These are phyloP conservation scores for Calonectris borealis DNA, from an alignment of 2,113 vertebrate species.

Conservation along the genomic window DNA sequence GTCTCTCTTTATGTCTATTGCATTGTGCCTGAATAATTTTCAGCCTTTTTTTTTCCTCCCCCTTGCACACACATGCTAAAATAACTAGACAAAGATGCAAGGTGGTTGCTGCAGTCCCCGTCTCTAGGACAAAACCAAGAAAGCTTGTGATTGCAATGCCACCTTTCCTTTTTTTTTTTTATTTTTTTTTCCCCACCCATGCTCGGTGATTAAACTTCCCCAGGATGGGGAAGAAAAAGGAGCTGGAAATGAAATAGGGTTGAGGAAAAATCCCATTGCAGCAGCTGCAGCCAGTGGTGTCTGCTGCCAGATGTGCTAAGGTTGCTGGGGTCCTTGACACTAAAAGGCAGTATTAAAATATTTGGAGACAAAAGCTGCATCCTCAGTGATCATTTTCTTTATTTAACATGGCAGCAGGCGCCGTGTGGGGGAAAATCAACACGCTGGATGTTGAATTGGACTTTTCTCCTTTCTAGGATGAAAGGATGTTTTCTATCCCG, in stretches of 20 bases:
- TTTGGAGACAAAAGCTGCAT: conserved; percentile 78
- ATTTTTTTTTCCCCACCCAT: neutral
- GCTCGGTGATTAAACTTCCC: conserved; percentile 74
- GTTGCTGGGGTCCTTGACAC: conserved; percentile 66
- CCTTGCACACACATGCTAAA: conserved; percentile 60
- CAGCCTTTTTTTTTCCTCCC: conserved; percentile 75
- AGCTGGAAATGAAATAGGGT: conserved; percentile 66
- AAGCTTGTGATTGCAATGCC: conserved; percentile 63
- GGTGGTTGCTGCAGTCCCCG: conserved; percentile 71
- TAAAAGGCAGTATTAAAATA: conserved; percentile 72
- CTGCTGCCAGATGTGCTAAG: conserved; percentile 74
- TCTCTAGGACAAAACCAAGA: conserved; percentile 52
- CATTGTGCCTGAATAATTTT: conserved; percentile 89
- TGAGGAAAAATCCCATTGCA: conserved; percentile 65
- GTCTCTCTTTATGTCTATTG: conserved; percentile 74
- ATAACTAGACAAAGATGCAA: conserved; percentile 74
- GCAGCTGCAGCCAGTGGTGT: conserved; percentile 70
- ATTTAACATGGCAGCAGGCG: conserved; percentile 79
- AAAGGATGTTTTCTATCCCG: conserved; percentile 65
- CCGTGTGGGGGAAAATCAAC: conserved; percentile 65
- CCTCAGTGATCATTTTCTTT: conserved; percentile 77
- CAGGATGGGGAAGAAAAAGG: conserved; percentile 67
- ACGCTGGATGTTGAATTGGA: conserved; percentile 69
- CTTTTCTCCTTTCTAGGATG: conserved; percentile 72
- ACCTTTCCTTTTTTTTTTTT: conserved; percentile 21